Evolutionary conservation across 30 jellyfish, hydroid and myxozoan species (phyloP), one percentile per base, ranked within the genome.

Genomic region (Hydractinia symbiolongicarpus): DNA sequence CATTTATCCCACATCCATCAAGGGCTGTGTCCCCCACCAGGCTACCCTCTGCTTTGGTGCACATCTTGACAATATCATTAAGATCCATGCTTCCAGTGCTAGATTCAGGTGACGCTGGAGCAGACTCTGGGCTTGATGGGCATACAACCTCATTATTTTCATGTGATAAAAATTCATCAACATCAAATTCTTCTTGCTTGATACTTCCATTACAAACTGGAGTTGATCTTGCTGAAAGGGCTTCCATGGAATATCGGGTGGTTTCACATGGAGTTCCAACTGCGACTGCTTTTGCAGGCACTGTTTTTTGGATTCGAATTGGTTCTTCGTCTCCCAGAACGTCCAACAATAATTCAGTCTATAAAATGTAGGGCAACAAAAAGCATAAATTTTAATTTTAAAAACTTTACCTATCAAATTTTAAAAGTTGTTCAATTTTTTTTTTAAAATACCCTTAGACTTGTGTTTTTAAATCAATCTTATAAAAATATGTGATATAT

Each of bases 11-110:
- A 67, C 74, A 66, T 93, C 94, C 98, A 93, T 87, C 94, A 76
- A 72, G 19, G 98, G 98, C 30, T 87, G 83, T 53, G 95, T 79
- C 54, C 93, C 98, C 98, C 98, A 93, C 98, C 98, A 93, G 9
- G 96, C 98, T 58, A 58, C 90, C 44, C 61, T 79, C 83, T 80
- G 94, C 70, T 77, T 87, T 93, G 77, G 90, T 88, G 84, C 93
- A 83, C 95, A 93, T 72, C 61, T 85, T 53, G 70, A 90, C 79
- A 86, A 79, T 86, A 68, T 85, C 97, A 84, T 78, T 57, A 51
- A 64, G 74, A 79, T 68, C 73, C 83, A 78, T 90, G 80, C 91
- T 86, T 51, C 77, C 86, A 54, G 88, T 75, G 50, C 94, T 82
- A 4, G 95, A 75, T 84, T 78, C 94, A 72, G 97, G 97, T 85